Evolutionary conservation across 2,888 invertebrate genomes (phyloP).

Genomic region (Gortyna flavago): DNA sequence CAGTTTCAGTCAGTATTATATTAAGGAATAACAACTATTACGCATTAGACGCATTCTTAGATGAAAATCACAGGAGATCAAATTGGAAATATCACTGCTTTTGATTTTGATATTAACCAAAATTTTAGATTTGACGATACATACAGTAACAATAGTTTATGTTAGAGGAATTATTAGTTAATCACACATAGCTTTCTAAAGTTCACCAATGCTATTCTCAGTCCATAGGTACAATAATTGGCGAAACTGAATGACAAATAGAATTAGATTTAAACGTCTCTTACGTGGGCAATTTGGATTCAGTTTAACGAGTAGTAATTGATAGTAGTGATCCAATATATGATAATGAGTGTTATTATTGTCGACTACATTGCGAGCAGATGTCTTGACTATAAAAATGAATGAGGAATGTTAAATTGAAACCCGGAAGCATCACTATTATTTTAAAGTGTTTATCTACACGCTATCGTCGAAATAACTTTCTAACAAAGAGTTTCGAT

Average conservation of each 20-base stretch:
- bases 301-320: slow-evolving; percentile 72
- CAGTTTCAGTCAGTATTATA: slow-evolving; percentile 66
- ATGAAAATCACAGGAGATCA: slow-evolving; percentile 23
- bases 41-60: slow-evolving; percentile 32
- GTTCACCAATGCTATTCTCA: slow-evolving; percentile 19
- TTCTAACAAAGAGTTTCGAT: slow-evolving; percentile 74
- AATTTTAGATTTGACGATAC: slow-evolving; percentile 21
- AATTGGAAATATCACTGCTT: slow-evolving; percentile 27
- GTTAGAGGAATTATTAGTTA: slow-evolving; percentile 23
- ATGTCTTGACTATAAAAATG: slow-evolving; percentile 58
- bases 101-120: slow-evolving; percentile 26
- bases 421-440: slow-evolving; percentile 76
- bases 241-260: slow-evolving; percentile 56
- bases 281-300: slow-evolving; percentile 69
- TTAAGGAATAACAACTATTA: slow-evolving; percentile 46
- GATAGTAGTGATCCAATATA: slow-evolving; percentile 65
- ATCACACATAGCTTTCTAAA: slow-evolving; percentile 57
- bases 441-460: slow-evolving; percentile 71
- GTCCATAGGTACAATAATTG: slow-evolving; percentile 43
- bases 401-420: slow-evolving; percentile 69
- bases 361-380: slow-evolving; percentile 65
- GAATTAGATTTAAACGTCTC: slow-evolving; percentile 51
- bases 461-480: slow-evolving; percentile 72
- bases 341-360: slow-evolving; percentile 73
- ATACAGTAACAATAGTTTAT: slow-evolving; percentile 32